Base-by-base conservation (phyloP, 2,888 invertebrate genomes). In the Entomobrya multifasciata region DNA sequence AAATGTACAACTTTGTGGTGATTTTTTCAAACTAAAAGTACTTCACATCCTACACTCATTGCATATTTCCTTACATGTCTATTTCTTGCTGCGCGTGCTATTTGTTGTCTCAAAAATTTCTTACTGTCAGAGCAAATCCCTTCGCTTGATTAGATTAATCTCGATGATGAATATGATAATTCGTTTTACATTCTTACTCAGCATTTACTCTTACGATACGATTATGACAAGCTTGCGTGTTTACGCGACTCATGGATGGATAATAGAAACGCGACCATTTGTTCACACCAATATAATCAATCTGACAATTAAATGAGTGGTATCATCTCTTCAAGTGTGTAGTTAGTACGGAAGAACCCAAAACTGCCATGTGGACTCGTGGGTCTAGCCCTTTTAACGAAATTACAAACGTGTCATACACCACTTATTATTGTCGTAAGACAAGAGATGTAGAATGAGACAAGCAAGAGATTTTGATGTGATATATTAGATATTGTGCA, bases 81-180 rank as follows among this genome's bases (percentile, higher is more conserved):
- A 49, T 52, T n/a, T 70, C 70, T 65, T 20, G 30, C 22, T n/a
- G n/a, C n/a, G n/a, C n/a, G n/a, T n/a, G n/a, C n/a, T n/a, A n/a
- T n/a, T n/a, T 15, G 27, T 15, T 52, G 30, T 57, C 65, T 27
- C n/a, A n/a, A n/a, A n/a, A n/a, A n/a, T n/a, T n/a, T n/a, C n/a
- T n/a, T n/a, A n/a, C 55, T 27, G n/a, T 60, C 60, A 60, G 27
- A 25, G 2, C 25, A 13, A 13, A 27, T 15, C 27, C 25, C 60
- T 60, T 60, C 62, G 25, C 55, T 81, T 81, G 72, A 81, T 81
- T 81, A 74, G 74, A 82, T 82, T 82, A 82, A 36, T 55, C 52
- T 41, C 20, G 55, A 30, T 44, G 17, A 44, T 41, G 78, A 67
- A 67, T 52, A 49, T 62, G 82, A 82, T 82, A 57, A 82, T 62